phyloP scores from a whole-genome alignment of 2,113 vertebrate species.

The Leptobrachium leishanense region DNA sequence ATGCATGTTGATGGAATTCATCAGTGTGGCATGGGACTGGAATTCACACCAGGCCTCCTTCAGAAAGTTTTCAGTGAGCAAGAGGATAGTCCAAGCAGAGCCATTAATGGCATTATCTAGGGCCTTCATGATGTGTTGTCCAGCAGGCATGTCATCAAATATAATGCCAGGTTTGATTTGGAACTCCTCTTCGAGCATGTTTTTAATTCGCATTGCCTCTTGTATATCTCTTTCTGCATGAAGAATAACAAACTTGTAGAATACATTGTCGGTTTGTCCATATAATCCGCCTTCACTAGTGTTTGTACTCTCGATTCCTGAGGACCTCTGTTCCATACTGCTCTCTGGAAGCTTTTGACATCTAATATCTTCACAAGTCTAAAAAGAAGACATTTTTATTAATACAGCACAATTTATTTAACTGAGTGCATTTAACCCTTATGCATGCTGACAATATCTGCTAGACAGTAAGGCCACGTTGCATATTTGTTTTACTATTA shows the following conservation, averaged over 20 bases:
- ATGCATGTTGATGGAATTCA: constrained; percentile 56
- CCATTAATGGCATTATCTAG: constrained; percentile 52
- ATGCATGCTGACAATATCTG: too few relatives aligned
- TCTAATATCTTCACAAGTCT: not conserved
- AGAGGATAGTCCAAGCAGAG: constrained; percentile 56
- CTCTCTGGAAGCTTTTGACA: not conserved
- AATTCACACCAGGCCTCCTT: constrained; percentile 59
- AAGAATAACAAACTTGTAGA: constrained; percentile 59
- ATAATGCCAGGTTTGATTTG: constrained; percentile 58
- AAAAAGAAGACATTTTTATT: too few relatives aligned
- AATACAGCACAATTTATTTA: too few relatives aligned
- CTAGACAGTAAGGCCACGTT: too few relatives aligned
- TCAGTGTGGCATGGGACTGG: constrained; percentile 55
- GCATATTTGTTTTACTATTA: too few relatives aligned
- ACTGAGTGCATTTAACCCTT: too few relatives aligned
- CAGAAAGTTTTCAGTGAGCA: constrained; percentile 59
- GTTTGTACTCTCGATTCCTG: not conserved
- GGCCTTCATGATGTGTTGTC: constrained; percentile 57
- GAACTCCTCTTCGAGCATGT: constrained; percentile 55
- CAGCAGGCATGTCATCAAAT: constrained; percentile 58
- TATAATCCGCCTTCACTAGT: not conserved
- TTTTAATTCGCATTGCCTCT: constrained; percentile 53
- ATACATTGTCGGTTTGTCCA: constrained; percentile 29
- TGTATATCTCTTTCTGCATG: constrained; percentile 45
- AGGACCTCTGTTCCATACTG: not conserved